Base-by-base conservation (phyloP, 2,113 vertebrate genomes). In the Xerus inauris region DNA sequence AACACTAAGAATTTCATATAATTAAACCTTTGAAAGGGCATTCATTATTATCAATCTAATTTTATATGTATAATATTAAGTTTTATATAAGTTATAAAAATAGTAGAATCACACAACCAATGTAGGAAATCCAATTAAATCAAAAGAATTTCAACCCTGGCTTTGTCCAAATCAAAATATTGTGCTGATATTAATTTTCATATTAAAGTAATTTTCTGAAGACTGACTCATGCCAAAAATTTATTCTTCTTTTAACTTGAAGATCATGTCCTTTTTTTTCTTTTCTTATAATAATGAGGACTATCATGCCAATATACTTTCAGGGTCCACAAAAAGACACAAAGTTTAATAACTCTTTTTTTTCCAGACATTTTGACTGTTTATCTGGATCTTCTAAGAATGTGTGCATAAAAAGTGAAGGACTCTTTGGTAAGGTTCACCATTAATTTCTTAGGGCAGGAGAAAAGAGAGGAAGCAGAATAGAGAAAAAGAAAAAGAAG, bases 101-200 rank as follows among this genome's bases (percentile, higher is more conserved):
- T 57, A 57, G 12, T 47, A 13, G 30, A 73, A 87, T 85, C 45
- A 73, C 73, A 80, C 32, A 86, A 51, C 20, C 20, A 65, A 57
- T 67, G 45, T 64, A 80, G 51, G 49, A 86, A 93, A 89, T 80
- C 51, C 57, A 86, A 5, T 65, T 95, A 86, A 86, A 57, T 80
- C 17, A 69, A 77, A 77, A 57, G 24, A 64, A 79, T 38, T 71
- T 88, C 47, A 89, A 84, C 24, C 32, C 22, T 54, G 54, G 20
- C 13, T 24, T 92, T 64, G 12, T 93, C 51, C 2, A 79, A 51
- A 84, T 19, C 1, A 72, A 62, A 83, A 13, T 76, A 84, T 49
- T 79, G n/a, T 79, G 6, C 12, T 79, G 28, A 84, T 22, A 26
- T 14, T 72, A 65, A 42, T 42, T 83, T 72, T 17, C 57, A 84